Evolutionary conservation across 2,888 invertebrate genomes (phyloP).

Genomic region (Callyntrura sp.): DNA sequence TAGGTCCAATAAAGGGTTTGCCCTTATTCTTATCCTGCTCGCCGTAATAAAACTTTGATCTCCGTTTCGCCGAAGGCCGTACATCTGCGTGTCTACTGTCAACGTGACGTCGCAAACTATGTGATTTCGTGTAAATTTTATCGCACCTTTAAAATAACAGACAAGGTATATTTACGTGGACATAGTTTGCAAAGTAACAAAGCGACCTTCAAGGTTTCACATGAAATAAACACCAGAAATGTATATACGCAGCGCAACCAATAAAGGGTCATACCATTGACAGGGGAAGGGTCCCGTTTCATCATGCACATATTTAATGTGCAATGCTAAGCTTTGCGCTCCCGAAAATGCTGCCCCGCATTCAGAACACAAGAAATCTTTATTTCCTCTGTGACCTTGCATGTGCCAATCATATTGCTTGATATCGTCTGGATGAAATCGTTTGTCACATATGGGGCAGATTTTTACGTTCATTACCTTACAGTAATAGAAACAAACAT

Average conservation of each 20-base stretch:
- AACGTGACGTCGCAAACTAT: not conserved
- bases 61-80: not conserved
- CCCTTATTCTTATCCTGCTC: too few relatives aligned
- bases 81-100: not conserved
- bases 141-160: too few relatives aligned
- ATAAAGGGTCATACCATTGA: too few relatives aligned
- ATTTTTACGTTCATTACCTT: too few relatives aligned
- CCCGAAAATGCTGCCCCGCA: not conserved
- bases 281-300: not conserved
- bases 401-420: too few relatives aligned
- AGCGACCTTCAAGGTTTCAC: too few relatives aligned
- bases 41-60: constrained; percentile 13
- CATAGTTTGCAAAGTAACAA: too few relatives aligned
- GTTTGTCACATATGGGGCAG: constrained; percentile 6
- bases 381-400: not conserved
- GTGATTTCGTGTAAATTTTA: not conserved
- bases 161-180: too few relatives aligned
- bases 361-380: constrained; percentile 1
- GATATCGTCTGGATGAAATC: not conserved
- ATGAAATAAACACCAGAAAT: too few relatives aligned
- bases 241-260: too few relatives aligned
- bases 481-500: too few relatives aligned
- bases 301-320: not conserved
- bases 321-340: not conserved
- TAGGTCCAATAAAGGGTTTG: too few relatives aligned